A percentile compares a stretch with the other conserved stretches of the same genome.
Conservation (phyloP, 2,888 invertebrate genomes). For the Sclerodermus sp. region DNA sequence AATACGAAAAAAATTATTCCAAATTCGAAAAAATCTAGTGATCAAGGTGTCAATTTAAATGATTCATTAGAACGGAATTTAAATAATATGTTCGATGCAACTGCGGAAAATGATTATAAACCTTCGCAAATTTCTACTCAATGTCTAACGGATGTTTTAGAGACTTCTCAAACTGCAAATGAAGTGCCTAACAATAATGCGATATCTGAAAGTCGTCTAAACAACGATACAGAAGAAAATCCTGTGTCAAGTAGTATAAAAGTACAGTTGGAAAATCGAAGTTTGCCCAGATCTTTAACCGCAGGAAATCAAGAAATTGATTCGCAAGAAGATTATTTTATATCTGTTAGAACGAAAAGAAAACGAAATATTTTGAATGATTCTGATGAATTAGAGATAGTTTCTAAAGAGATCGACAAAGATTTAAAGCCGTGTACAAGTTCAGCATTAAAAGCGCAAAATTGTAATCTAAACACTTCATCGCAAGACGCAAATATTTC, state of each 20-base stretch:
- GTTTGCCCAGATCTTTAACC: background rate
- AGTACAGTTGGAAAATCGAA: background rate
- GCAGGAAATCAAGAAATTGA: slow-evolving; percentile 1
- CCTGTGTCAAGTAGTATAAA: background rate
- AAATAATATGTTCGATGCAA: slow-evolving; percentile 36
- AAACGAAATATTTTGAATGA: slow-evolving; percentile 17
- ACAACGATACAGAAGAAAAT: background rate
- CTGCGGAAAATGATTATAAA: slow-evolving; percentile 21
- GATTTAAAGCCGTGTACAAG: too few relatives aligned
- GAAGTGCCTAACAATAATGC: background rate
- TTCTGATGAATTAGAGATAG: background rate
- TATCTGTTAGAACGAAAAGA: slow-evolving; percentile 15
- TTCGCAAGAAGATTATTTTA: slow-evolving; percentile 24
- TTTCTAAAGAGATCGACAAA: too few relatives aligned
- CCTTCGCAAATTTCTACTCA: slow-evolving; percentile 39
- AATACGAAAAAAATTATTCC: background rate
- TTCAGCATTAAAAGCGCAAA: too few relatives aligned
- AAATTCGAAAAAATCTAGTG: slow-evolving; percentile 4
- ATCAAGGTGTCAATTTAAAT: slow-evolving; percentile 12
- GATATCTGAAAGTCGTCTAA: background rate
- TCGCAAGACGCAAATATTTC: too few relatives aligned
- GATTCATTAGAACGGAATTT: slow-evolving; percentile 37
- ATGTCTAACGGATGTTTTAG: slow-evolving; percentile 35
- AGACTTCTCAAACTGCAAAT: slow-evolving; percentile 24
- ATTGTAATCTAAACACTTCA: too few relatives aligned